These are phyloP conservation scores for Pteropus rufus DNA, from an alignment of 2,797 vertebrate species.

Conservation along the genomic window DNA sequence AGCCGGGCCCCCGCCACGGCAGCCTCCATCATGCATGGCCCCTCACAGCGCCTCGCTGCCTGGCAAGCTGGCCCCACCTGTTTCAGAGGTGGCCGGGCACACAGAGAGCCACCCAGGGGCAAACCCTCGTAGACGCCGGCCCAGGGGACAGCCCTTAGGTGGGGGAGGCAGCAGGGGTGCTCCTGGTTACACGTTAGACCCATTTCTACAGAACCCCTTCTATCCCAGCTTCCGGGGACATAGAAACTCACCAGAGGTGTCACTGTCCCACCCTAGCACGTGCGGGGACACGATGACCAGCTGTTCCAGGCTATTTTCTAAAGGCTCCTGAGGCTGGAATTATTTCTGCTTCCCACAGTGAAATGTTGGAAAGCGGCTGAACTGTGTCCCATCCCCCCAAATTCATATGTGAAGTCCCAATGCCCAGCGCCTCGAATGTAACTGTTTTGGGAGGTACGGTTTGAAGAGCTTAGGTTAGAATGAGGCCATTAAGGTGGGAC, in stretches of 20 bases:
- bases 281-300: background rate
- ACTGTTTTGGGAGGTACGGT: background rate
- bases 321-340: background rate
- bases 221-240: background rate
- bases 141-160: accelerated
- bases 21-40: conserved; percentile 59
- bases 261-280: background rate
- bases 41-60: background rate
- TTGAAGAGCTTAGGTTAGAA: background rate
- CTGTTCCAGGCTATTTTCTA: background rate
- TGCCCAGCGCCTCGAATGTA: background rate
- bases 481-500: background rate
- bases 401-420: background rate
- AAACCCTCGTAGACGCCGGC: background rate
- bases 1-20: conserved; percentile 61
- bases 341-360: too few species aligned
- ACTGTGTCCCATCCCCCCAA: too few species aligned
- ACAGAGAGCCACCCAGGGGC: accelerated
- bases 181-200: background rate
- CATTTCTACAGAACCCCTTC: background rate
- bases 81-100: accelerated
- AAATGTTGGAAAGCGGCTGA: background rate
- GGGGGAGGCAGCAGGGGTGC: accelerated
- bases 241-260: background rate
- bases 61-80: background rate